Base-by-base conservation (phyloP, 2,888 invertebrate species). In the Chorisops tibialis region DNA sequence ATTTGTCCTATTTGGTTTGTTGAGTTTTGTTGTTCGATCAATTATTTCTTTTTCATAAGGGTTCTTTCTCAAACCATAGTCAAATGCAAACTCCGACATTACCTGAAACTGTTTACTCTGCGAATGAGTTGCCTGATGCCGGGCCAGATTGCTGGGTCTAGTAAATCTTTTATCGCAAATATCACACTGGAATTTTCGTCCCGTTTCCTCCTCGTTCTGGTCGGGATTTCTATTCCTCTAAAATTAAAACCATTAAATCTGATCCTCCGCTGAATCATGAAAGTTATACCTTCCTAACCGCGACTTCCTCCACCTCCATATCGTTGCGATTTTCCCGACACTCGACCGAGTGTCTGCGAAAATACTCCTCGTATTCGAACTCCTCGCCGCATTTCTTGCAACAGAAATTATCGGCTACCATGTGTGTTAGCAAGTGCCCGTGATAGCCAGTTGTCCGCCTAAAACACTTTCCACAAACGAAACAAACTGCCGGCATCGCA, bases 101-200 rank as follows among this genome's bases (percentile, higher is more conserved):
- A 70, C 71, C 43, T 56, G 43, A 58, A 68, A 72, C 0, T 68
- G 65, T 52, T 71, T 73, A 1, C 58, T 59, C 9, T 64, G 58
- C 2, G 63, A 67, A 47, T 73, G 73, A 0, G 68, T 67, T 9
- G 69, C 67, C 59, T 68, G 63, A 62, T 73, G 73, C 2, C 71
- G 68, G 1, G 22, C 63, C 0, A 73, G 52, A 0, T 70, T 59
- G 2, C 68, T 66, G 0, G 69, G 70, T 43, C 71, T 73, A 0
- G 48, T 22, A 50, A 73, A 73, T 4, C 58, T 43, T 45, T 70
- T 72, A 5, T 63, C 66, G 54, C 73, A 73, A 3, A 30, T 62
- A 21, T 62, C 45, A 9, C 61, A 65, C n/a, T n/a, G n/a, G n/a
- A n/a, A n/a, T n/a, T n/a, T n/a, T n/a, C n/a, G n/a, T n/a, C n/a